Base-by-base conservation (phyloP, 2,797 vertebrate species). In the Heterohyrax brucei region DNA sequence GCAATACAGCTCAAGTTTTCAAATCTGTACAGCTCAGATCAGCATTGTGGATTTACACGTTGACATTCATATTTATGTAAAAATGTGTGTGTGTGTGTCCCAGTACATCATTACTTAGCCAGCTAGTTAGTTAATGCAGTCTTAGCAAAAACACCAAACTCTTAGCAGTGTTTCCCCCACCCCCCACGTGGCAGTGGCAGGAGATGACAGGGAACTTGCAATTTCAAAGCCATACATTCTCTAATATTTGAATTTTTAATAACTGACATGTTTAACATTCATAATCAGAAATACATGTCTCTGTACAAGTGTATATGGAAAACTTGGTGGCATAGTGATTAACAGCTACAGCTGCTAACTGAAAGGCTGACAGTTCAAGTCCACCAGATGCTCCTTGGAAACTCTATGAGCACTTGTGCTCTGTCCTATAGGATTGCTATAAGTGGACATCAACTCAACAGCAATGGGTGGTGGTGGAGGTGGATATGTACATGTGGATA, bases 211-310 rank as follows among this genome's bases (percentile, higher is more conserved):
- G 13, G 21, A 14, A 64, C 33, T 87, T 90, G 84, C 22, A 66
- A 8, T 86, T 81, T 92, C 33, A 92, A 82, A 94, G 48, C 3
- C 18, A 44, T 50, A 22, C 4, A 64, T 87, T 82, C n/a, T 66
- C 73, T 87, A 84, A 68, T 73, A 84, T 75, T 89, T 89, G 66
- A 73, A 72, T 56, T 22, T 16, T 90, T 68, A 81, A 53, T 16
- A 78, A 78, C 33, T 53, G 50, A 13, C 24, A 81, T 46, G 24
- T 56, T 88, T 92, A 94, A 73, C 19, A 50, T 92, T 88, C 78
- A 50, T 77, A 46, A 77, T 18, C 22, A 68, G 39, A 66, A 66
- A 86, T 82, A 66, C 26, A 33, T 12, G 44, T 22, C 19, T 50
- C 59, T 66, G n/a, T 30, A 22, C 39, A 39, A 39, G 39, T 39